Conservation (phyloP, 2,113 vertebrate genomes). For the Sciurus niger region DNA sequence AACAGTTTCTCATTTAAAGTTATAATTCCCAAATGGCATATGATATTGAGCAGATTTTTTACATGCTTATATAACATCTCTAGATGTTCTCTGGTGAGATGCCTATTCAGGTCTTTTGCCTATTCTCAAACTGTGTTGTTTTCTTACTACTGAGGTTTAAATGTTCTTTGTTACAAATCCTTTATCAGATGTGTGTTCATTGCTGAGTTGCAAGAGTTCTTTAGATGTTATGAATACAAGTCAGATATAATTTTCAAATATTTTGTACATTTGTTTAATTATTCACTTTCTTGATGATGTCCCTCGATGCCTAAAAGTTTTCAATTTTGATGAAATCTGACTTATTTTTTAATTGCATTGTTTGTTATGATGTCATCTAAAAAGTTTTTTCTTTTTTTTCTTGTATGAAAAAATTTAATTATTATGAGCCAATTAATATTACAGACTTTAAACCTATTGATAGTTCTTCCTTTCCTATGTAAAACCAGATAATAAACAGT, state of each 20-base stretch:
- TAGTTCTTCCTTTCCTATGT: constrained; percentile 77
- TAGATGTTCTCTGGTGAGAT: too few species aligned
- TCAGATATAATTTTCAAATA: neutral
- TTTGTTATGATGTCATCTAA: neutral
- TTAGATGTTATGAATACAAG: neutral
- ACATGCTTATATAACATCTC: too few species aligned
- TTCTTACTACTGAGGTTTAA: neutral
- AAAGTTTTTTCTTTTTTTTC: neutral
- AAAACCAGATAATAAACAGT: constrained; percentile 65
- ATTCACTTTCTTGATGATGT: neutral
- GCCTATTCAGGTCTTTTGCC: neutral
- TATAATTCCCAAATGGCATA: too few species aligned
- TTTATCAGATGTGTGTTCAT: neutral
- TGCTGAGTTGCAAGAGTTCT: neutral
- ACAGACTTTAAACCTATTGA: constrained; percentile 73
- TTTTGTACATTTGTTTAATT: neutral
- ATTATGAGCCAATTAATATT: constrained; percentile 73
- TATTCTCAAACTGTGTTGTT: neutral
- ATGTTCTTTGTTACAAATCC: too few species aligned
- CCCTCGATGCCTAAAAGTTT: neutral
- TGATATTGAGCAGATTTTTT: too few species aligned
- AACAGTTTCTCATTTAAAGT: too few species aligned
- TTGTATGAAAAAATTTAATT: constrained; percentile 82
- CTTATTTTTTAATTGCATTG: neutral
- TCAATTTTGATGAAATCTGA: too few species aligned